Base-by-base conservation (phyloP, 2,113 vertebrate species). In the Parus major region DNA sequence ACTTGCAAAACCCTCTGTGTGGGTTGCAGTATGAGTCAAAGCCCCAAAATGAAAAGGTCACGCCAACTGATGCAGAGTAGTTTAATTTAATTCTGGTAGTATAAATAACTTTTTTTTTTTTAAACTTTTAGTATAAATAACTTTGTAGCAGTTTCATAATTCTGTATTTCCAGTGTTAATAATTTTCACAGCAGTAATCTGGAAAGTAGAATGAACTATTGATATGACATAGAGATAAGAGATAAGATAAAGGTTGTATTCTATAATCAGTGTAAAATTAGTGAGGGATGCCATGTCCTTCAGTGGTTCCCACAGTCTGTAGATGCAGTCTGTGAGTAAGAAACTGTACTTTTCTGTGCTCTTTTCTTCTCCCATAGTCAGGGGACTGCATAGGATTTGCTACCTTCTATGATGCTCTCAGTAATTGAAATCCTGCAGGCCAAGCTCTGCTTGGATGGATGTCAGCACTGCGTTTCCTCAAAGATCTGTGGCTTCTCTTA, bases 11-110 rank as follows among this genome's bases (percentile, higher is more conserved):
- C 63, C 64, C 18, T 52, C 15, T 56, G 82, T 93, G 93, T 96
- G 93, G 95, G 94, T 63, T 95, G 92, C 86, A 88, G 87, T 52
- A 81, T 97, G 94, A 96, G 94, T 96, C 95, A 97, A 96, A 96
- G 76, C 64, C 82, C 88, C 42, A 90, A 60, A 96, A 94, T 95
- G 82, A 92, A 96, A 94, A 95, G 95, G 92, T 93, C 93, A 93
- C 0, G 15, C 72, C 88, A 93, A 70, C 55, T 92, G 87, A 86
- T 94, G 82, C 82, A 86, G 76, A 81, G 69, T 75, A 70, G 60
- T 88, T 96, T 78, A 87, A 96, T 87, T 82, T 91, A 83, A 73
- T 92, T 83, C 82, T 92, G 72, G 68, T 91, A 64, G 15, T 92
- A 93, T 95, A 92, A 93, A 95, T 93, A 95, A 81, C 71, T 59